These are phyloP conservation scores for Rhodinocichla rosea DNA, from an alignment of 2,113 vertebrate species.

Conservation along the genomic window DNA sequence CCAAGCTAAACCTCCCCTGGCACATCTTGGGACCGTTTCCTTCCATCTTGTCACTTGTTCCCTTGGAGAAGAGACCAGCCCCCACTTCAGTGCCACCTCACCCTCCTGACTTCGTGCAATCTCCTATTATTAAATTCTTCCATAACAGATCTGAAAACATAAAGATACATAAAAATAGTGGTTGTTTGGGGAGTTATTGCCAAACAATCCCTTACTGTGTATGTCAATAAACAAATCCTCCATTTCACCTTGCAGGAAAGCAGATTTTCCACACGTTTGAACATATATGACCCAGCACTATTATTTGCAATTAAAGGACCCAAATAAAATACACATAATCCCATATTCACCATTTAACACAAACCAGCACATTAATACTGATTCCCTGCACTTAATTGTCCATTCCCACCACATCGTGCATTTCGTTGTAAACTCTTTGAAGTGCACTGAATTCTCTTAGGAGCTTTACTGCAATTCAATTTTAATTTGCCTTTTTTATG, in stretches of 20 bases:
- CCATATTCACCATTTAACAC: neutral
- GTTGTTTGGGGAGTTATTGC: neutral
- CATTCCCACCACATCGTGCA: neutral
- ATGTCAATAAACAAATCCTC: neutral
- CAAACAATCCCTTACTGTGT: neutral
- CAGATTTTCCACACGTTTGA: conserved; percentile 37
- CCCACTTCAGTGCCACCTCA: neutral
- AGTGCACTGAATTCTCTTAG: neutral
- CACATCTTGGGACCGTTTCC: fast-evolving
- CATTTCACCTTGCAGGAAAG: neutral
- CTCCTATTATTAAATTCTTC: neutral
- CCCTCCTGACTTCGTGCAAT: too few species aligned
- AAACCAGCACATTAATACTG: conserved; percentile 4
- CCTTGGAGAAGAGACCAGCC: neutral
- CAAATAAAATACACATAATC: neutral
- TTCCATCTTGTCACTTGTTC: neutral
- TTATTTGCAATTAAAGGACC: conserved; percentile 17
- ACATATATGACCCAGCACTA: neutral
- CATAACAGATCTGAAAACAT: neutral
- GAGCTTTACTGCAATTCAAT: neutral
- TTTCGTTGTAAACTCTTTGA: neutral
- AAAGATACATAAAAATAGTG: neutral
- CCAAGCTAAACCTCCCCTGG: neutral
- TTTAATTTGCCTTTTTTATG: conserved; percentile 53
- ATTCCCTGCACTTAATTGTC: neutral